These are phyloP conservation scores for Gymnorhina tibicen DNA, from an alignment of 2,113 vertebrate genomes.

Conservation along the genomic window DNA sequence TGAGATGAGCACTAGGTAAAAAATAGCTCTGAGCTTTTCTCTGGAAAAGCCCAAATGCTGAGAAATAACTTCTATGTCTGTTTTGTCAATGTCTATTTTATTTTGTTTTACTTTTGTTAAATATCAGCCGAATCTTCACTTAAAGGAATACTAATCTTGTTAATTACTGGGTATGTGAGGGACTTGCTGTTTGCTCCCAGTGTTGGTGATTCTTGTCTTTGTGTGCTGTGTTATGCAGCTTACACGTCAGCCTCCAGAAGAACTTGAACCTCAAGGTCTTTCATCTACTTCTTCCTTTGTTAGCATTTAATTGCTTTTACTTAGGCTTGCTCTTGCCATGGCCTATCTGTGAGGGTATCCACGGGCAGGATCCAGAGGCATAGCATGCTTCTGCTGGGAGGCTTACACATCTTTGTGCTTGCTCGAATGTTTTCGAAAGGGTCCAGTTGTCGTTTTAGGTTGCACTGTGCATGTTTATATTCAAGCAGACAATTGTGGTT, in stretches of 20 bases:
- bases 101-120: background rate
- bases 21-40: background rate
- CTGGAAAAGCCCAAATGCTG: background rate
- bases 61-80: background rate
- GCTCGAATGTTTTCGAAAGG: background rate
- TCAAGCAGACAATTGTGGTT: background rate
- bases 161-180: background rate
- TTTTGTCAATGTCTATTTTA: background rate
- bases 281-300: background rate
- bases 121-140: background rate
- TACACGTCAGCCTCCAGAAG: background rate
- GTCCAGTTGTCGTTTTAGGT: background rate
- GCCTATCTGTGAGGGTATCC: background rate
- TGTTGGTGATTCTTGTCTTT: background rate
- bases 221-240: background rate
- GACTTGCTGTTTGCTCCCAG: background rate
- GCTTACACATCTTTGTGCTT: background rate
- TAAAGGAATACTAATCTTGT: background rate
- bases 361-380: background rate
- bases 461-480: background rate
- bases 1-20: background rate
- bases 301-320: background rate
- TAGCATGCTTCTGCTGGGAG: background rate
- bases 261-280: background rate
- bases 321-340: background rate